Conservation (phyloP, 2,797 vertebrate species). For the Arctocebus calabarensis region DNA sequence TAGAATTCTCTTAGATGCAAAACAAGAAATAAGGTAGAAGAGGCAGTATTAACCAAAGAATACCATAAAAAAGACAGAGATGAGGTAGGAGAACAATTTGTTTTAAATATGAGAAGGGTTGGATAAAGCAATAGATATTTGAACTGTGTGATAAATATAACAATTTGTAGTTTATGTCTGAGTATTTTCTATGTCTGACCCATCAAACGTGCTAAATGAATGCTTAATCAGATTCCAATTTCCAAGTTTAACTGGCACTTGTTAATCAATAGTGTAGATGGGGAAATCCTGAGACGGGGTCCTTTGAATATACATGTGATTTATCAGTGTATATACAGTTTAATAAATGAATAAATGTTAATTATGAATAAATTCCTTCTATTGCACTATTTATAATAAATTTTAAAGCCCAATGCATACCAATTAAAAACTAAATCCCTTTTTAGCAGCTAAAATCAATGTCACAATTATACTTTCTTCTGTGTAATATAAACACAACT, state of each 20-base stretch:
- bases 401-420: not conserved
- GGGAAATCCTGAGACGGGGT: not conserved
- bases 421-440: not conserved
- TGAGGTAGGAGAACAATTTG: not conserved
- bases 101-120: not conserved
- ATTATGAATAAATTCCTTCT: slow-evolving; percentile 14
- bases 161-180: not conserved
- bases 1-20: not conserved
- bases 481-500: not conserved
- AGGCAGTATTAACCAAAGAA: not conserved
- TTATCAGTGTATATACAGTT: not conserved
- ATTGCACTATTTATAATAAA: not conserved
- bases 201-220: not conserved
- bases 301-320: not conserved
- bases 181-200: not conserved
- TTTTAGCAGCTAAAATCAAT: slow-evolving; percentile 44
- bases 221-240: not conserved
- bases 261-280: not conserved
- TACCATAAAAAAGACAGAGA: slow-evolving; percentile 20
- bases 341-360: not conserved
- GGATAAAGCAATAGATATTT: not conserved
- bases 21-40: not conserved
- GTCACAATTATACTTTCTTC: not conserved
- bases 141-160: not conserved
- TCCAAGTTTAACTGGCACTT: not conserved